Conservation (phyloP, 2,797 vertebrate genomes). For the Pelobates cultripes region DNA sequence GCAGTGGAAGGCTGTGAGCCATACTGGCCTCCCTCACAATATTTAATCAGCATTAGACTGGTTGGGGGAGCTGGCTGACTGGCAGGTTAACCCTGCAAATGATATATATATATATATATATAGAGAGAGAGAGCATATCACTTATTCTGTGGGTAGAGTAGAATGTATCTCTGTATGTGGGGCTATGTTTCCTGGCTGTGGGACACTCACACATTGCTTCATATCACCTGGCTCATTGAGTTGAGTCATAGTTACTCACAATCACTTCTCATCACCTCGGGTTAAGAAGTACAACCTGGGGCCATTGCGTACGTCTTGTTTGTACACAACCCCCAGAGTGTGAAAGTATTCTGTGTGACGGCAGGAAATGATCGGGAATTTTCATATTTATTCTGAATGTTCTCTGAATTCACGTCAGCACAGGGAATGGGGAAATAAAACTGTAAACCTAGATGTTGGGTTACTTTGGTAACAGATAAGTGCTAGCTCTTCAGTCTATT, state of each 20-base stretch:
- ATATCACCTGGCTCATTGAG: not conserved
- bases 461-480: too few species aligned
- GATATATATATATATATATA: too few species aligned
- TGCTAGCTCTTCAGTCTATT: too few species aligned
- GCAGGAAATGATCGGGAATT: too few species aligned
- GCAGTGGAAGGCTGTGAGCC: not conserved
- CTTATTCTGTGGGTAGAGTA: not conserved
- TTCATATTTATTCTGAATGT: too few species aligned
- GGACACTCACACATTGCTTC: not conserved
- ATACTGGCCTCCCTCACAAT: not conserved
- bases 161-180: not conserved
- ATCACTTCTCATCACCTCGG: not conserved
- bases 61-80: not conserved
- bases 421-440: too few species aligned
- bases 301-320: not conserved
- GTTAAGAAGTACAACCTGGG: not conserved
- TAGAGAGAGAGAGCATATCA: too few species aligned
- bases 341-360: too few species aligned
- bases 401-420: too few species aligned
- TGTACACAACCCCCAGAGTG: too few species aligned
- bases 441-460: too few species aligned
- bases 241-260: not conserved
- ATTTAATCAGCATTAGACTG: not conserved
- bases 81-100: not conserved
- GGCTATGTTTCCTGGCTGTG: not conserved